Base-by-base conservation (phyloP, 30 jellyfish, hydroid and myxozoan genomes). In the Aurelia coerulea region DNA sequence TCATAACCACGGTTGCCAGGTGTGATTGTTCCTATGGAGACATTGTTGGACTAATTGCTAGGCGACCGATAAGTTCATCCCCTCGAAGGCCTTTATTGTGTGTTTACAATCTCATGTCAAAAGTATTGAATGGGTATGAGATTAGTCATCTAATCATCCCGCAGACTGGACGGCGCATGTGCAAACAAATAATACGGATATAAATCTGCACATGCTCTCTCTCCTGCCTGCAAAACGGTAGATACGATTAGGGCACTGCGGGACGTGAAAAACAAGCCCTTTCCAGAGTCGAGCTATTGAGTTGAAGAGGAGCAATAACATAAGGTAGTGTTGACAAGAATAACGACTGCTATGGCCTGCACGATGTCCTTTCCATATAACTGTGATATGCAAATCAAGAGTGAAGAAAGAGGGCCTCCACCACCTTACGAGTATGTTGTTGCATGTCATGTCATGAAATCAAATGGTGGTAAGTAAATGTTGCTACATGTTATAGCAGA, bases 361-460 rank as follows among this genome's bases (percentile, higher is more conserved):
- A 32, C 84, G n/a, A 68, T 70, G 91, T 34, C 83, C 1, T 13
- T 19, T 23, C 84, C 91, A 5, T 34, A 73, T 29, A 42, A 60
- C 42, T 35, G 68, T 50, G 62, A 32, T 29, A 7, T 84, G 2
- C 88, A 71, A 23, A 74, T 84, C 81, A 84, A 84, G 65, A 81
- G 63, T 66, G 91, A 81, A 54, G 93, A 84, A 9, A 50, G 83
- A 18, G 88, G 88, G 62, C 93, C 81, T 17, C 93, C 93, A 50
- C 93, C 93, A 51, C 77, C 93, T 9, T 84, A 84, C 62, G 79
- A 83, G 19, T 64, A 69, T 8, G 89, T 65, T 10, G 62, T 51
- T n/a, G 71, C 68, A 16, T 54, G 67, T 32, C 74, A 64, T 68
- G 49, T 68, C 54, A 46, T 81, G 77, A 77, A 77, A 50, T 52